Evolutionary conservation across 2,888 invertebrate species (phyloP), one percentile per base, ranked within the genome.

Genomic region (Shargacucullia verbasci): DNA sequence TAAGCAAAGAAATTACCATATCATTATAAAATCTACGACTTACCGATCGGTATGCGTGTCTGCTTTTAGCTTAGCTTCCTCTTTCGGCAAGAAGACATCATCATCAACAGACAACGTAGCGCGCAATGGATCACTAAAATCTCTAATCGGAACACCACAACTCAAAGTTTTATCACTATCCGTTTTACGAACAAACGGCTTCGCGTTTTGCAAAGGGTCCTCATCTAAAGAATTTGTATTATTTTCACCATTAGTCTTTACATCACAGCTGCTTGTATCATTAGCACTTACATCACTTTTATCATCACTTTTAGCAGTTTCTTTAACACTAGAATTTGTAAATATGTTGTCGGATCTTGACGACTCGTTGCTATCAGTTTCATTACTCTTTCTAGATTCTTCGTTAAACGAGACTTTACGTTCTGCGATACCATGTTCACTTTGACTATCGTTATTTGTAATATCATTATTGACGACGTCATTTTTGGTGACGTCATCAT

Each of bases 41-140:
- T 46, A 93, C 94, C 94, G 87, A 50, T 92, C 93, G 29, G 78
- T 88, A 34, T 91, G 88, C 67, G 83, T 83, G 64, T 94, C 94
- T 13, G 91, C 89, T 52, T 89, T 86, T 46, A 94, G 64, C 39
- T 80, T 81, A 0, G 85, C 86, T 45, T 91, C 91, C 48, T 91
- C 91, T 25, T 91, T 91, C 0, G 94, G 91, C 20, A 94, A 66
- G 39, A 94, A 92, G 11, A 94, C 94, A 0, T 94, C 94, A 49
- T 94, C 94, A 6, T 92, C 92, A 29, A 84, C 89, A 10, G 79
- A 91, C 64, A 86, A 89, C 87, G 90, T 90, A 0, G 95, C 89
- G 0, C 95, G 96, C 43, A 99, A 89, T 0, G 99, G 99, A 92
- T 99, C 99, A 60, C 97, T 97, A 71, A 96, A 96, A 85, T 98